phyloP scores from a whole-genome alignment of 1,140 invertebrate species.

The Apis laboriosa region DNA sequence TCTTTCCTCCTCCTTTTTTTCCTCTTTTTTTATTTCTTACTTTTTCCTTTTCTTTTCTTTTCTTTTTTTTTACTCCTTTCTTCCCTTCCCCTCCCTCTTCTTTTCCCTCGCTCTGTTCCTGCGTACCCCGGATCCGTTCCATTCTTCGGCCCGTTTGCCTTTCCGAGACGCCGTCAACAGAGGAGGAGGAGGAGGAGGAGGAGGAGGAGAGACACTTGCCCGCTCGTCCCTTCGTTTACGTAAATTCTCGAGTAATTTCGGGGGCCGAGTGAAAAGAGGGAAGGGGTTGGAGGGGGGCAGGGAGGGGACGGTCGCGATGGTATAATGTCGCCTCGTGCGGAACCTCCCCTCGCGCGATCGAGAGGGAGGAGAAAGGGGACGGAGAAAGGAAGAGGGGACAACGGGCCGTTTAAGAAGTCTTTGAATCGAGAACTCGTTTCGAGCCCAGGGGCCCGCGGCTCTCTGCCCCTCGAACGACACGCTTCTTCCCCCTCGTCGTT shows the following conservation, averaged over 20 bases:
- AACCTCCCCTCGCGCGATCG: slow-evolving; percentile 44
- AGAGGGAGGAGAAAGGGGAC: slow-evolving; percentile 9
- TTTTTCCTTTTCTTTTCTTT: slow-evolving; percentile 25
- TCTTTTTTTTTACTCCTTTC: slow-evolving; percentile 26
- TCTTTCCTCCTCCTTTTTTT: slow-evolving; percentile 2
- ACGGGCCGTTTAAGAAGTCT: slow-evolving; percentile 57
- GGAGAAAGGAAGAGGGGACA: slow-evolving; percentile 29
- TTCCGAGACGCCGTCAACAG: slow-evolving; percentile 60
- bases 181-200: background rate
- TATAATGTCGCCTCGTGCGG: slow-evolving; percentile 57
- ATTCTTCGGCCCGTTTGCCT: slow-evolving; percentile 70
- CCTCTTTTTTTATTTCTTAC: background rate
- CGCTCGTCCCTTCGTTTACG: slow-evolving; percentile 56
- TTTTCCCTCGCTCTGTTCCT: slow-evolving; percentile 54
- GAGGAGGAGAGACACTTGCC: slow-evolving; percentile 33
- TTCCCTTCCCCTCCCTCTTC: slow-evolving; percentile 46
- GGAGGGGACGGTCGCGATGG: slow-evolving; percentile 26
- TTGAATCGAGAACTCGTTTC: slow-evolving; percentile 65
- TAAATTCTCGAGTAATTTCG: slow-evolving; percentile 65
- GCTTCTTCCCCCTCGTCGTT: slow-evolving; percentile 8
- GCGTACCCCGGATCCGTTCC: slow-evolving; percentile 64
- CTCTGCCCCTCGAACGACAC: slow-evolving; percentile 17
- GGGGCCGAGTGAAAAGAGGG: slow-evolving; percentile 26
- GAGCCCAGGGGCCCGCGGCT: slow-evolving; percentile 1
- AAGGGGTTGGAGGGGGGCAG: background rate